Evolutionary conservation across 2,113 vertebrate species (phyloP), one percentile per base, ranked within the genome.

Genomic region (Ciconia stormi): DNA sequence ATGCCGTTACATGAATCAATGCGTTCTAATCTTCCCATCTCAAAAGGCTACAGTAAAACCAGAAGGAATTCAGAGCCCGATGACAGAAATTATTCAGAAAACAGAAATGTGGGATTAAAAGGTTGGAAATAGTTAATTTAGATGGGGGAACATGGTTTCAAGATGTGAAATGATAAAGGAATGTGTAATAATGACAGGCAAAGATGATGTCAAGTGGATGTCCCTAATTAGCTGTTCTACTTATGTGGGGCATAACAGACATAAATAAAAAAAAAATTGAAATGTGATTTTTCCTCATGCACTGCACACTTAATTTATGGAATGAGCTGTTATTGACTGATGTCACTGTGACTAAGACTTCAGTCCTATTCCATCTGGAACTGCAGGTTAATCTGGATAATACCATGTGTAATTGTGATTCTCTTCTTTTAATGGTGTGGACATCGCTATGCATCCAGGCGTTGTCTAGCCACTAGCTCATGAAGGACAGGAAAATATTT

Each of bases 1-100:
- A 96, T 87, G 78, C 81, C 73, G 85, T 95, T 97, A 90, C 67
- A 86, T 34, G 82, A 95, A 96, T 95, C 91, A 90, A 95, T 97
- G 91, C 59, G 42, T 82, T 91, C 93, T 95, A 87, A 90, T 96
- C 84, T 93, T 93, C n/a, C 70, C 59, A n/a, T 82, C 83, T 97
- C 70, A 70, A 85, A 95, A 95, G 30, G 22, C 46, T 76, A 47
- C 70, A 55, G 42, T 49, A 67, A 87, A 94, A 59, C 1, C 32
- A 79, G 23, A 78, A 82, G n/a, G 32, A 89, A n/a, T 61, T 82
- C 30, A 85, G 80, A 93, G 36, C 11, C n/a, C 53, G 44, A 79
- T 55, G 70, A 66, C n/a, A 79, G 70, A 89, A 92, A 91, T 62
- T 1, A 80, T 62, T 82, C 0, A 0, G n/a, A 56, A 62, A 96